Evolutionary conservation across 2,888 invertebrate species (phyloP).

Genomic region (Eupithecia inturbata): DNA sequence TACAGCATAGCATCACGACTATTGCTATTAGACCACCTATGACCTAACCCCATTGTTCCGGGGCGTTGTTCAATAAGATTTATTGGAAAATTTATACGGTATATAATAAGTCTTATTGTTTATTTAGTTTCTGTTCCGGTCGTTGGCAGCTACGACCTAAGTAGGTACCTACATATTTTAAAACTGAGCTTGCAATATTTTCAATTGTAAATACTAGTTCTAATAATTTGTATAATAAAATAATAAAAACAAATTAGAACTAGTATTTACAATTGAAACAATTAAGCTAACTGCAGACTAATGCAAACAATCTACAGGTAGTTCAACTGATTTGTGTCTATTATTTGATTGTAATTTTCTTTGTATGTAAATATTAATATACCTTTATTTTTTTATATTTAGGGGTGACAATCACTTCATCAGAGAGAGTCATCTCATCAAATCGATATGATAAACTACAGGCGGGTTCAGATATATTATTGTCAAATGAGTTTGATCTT

Average conservation of each 20-base stretch:
- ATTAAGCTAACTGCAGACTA: too few species aligned
- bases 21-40: slow-evolving; percentile 56
- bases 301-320: too few species aligned
- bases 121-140: slow-evolving; percentile 5
- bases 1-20: slow-evolving; percentile 54
- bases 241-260: too few species aligned
- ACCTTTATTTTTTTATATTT: too few species aligned
- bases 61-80: slow-evolving; percentile 42
- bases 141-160: too few species aligned
- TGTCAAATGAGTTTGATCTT: neutral
- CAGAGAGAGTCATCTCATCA: neutral
- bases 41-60: slow-evolving; percentile 52
- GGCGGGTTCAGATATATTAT: neutral
- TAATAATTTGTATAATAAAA: too few species aligned
- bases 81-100: slow-evolving; percentile 39
- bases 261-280: too few species aligned
- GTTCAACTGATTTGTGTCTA: too few species aligned
- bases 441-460: neutral
- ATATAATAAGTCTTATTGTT: slow-evolving; percentile 21
- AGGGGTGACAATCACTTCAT: neutral
- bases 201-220: too few species aligned
- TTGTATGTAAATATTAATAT: too few species aligned
- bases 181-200: neutral
- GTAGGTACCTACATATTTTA: neutral
- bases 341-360: too few species aligned